phyloP scores from a whole-genome alignment of 2,888 invertebrate genomes.

The Acrobasis consociella region DNA sequence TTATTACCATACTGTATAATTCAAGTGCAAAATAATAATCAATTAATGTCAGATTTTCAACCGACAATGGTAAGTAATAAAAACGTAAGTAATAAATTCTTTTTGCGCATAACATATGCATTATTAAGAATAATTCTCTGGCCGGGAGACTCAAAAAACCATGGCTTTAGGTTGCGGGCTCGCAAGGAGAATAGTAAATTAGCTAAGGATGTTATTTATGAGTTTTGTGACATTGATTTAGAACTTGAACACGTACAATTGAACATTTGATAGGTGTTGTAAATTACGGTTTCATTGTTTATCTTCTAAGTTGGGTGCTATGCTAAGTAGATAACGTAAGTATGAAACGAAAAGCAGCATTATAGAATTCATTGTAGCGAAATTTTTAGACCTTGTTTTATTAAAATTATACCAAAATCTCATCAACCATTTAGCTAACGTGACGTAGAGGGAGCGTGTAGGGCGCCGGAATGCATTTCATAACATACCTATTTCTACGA shows the following conservation, averaged over 20 bases:
- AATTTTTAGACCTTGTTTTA: neutral
- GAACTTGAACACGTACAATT: neutral
- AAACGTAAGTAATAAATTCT: conserved; percentile 28
- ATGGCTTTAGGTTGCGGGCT: conserved; percentile 13
- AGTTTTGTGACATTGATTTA: neutral
- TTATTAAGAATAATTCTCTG: conserved; percentile 29
- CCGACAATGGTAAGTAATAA: conserved; percentile 14
- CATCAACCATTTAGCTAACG: no score
- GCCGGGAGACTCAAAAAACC: conserved; percentile 24
- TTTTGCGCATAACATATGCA: conserved; percentile 24
- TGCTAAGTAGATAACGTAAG: neutral
- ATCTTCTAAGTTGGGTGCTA: neutral
- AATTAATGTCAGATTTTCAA: conserved; percentile 17
- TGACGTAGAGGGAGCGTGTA: no score
- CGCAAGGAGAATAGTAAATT: conserved; percentile 29
- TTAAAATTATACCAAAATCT: no score
- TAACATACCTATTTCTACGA: no score
- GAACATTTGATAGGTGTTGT: conserved; percentile 7
- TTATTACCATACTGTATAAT: neutral
- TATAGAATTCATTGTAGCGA: neutral
- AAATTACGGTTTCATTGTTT: conserved; percentile 5
- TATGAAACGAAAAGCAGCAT: neutral
- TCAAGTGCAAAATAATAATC: neutral
- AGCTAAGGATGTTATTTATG: neutral
- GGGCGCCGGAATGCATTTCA: no score